A percentile compares a stretch with the other conserved stretches of the same genome.
Evolutionary conservation across 2,113 vertebrate genomes (phyloP).

Genomic region (Poeciliopsis occidentalis): DNA sequence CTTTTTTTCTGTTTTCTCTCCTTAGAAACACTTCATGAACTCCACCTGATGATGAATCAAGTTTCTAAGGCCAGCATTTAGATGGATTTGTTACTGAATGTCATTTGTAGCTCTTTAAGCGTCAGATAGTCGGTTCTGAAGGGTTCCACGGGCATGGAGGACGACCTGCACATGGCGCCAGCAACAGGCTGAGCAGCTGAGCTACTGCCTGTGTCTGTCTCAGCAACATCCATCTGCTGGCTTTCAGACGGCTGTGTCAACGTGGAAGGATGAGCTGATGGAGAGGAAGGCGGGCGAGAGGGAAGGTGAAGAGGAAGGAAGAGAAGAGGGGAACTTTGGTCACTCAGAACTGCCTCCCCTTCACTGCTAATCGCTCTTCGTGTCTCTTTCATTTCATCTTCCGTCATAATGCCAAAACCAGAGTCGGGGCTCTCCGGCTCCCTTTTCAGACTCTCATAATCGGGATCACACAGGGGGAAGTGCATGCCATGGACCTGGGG

Average conservation of each 20-base stretch:
- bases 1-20: not conserved
- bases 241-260: conserved; percentile 19
- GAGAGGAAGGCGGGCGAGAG: not conserved
- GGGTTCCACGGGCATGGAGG: conserved; percentile 73
- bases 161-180: conserved; percentile 56
- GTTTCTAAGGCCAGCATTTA: conserved; percentile 21
- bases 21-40: not conserved
- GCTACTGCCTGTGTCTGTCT: not conserved
- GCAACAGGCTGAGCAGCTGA: conserved; percentile 40
- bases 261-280: conserved; percentile 1
- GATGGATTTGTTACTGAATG: conserved; percentile 81
- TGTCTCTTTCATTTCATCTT: conserved; percentile 29
- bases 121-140: conserved; percentile 74
- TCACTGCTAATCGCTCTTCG: rapidly evolving
- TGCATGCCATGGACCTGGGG: not conserved
- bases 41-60: not conserved
- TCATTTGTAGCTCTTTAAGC: conserved; percentile 77
- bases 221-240: conserved; percentile 8
- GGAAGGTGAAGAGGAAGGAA: conserved; percentile 27
- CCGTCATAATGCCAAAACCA: conserved; percentile 56
- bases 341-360: not conserved
- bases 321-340: conserved; percentile 20
- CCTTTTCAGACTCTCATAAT: conserved; percentile 59
- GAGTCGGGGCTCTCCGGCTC: conserved; percentile 70
- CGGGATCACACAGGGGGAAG: conserved; percentile 14